Percentiles rank a stretch among this genome's conserved stretches.
Evolutionary conservation across 2,113 vertebrate genomes (phyloP).

Genomic region (Ancistrus triradiatus): DNA sequence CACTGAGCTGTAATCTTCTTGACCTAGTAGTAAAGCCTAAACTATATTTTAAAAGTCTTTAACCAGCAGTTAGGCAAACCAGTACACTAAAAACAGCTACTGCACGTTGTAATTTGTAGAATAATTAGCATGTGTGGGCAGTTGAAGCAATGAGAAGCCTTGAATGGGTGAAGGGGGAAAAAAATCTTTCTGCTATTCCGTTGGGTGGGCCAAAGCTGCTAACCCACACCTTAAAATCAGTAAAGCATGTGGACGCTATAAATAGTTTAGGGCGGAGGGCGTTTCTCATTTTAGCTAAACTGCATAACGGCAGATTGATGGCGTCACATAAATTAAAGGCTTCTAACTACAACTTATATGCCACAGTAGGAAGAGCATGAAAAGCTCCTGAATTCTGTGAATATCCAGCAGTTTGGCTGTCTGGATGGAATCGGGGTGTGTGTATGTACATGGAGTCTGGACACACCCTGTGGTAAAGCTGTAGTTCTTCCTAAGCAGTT

Average conservation of each 20-base stretch:
- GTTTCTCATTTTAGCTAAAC: constrained; percentile 61
- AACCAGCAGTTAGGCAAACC: constrained; percentile 62
- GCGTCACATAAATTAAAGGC: constrained; percentile 61
- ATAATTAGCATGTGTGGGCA: constrained; percentile 66
- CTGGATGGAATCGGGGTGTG: constrained; percentile 17
- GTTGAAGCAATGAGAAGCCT: constrained; percentile 40
- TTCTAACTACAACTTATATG: constrained; percentile 10
- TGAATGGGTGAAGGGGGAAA: constrained; percentile 44
- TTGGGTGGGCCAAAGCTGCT: constrained; percentile 62
- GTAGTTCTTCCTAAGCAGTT: constrained; percentile 3
- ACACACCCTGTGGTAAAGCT: constrained; percentile 40
- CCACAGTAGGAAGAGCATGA: constrained; percentile 9
- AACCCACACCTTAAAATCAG: constrained; percentile 57
- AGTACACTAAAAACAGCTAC: constrained; percentile 65
- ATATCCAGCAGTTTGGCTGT: constrained; percentile 5
- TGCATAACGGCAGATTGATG: constrained; percentile 49
- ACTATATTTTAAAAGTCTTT: constrained; percentile 60
- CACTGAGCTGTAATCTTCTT: constrained; percentile 24
- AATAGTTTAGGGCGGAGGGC: constrained; percentile 52
- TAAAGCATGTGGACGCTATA: constrained; percentile 54
- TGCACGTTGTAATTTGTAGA: constrained; percentile 65
- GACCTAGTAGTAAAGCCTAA: background rate
- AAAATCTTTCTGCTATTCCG: constrained; percentile 58
- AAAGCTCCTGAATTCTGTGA: background rate
- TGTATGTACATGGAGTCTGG: constrained; percentile 24